Evolutionary conservation across 2,888 invertebrate species (phyloP), one percentile per base, ranked within the genome.

Genomic region (Nymphalis urticae): DNA sequence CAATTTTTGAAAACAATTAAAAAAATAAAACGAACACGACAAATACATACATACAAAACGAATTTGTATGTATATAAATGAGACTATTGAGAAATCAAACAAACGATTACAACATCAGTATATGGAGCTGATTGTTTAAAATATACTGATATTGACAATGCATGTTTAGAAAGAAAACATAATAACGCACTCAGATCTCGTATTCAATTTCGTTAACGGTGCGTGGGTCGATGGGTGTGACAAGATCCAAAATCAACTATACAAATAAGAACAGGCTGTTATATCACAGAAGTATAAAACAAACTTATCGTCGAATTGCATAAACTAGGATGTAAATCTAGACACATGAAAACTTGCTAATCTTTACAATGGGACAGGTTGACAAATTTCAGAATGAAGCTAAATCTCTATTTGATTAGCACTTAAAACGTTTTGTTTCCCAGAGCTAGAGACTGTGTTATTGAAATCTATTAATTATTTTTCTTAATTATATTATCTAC

Each of bases 181-280:
- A 76, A 78, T 75, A 82, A 78, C 77, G 76, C 79, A 78, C 80
- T 84, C 75, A 73, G 73, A 71, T 73, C 74, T 54, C 73, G 60
- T 60, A 70, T 53, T 54, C 78, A 71, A 81, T 83, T 84, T 84
- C 82, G 79, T 79, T 66, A 63, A 59, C 66, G 80, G 56, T 64
- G 81, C 78, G 85, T 87, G 81, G 85, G 85, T 71, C 58, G 85
- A 76, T 82, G 79, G 83, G 85, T 80, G 82, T 81, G 78, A 81
- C 84, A 77, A 68, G 75, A 76, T 75, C 80, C 81, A 75, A 85
- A 86, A 85, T 86, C 84, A 85, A 81, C 82, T 83, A 81, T 78
- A 84, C 82, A 85, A 70, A 85, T 84, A 86, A 76, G 83, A 86
- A 86, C 90, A 90, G 88, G 88, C 91, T 88, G 87, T 64, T 71